Conservation (phyloP, 2,797 vertebrate genomes). For the Hyperoplus immaculatus region DNA sequence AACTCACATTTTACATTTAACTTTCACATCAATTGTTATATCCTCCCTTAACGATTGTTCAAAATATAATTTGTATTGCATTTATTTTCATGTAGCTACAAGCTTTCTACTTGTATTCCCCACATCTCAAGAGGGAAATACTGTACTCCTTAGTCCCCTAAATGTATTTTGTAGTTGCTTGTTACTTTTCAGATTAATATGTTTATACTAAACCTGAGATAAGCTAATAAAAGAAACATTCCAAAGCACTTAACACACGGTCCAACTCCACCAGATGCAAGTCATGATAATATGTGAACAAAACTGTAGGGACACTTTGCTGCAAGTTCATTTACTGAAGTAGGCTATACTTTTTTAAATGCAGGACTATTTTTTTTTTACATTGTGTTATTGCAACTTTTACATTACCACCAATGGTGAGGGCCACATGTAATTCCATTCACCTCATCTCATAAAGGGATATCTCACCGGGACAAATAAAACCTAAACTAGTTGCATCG, state of each 20-base stretch:
- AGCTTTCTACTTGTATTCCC: neutral
- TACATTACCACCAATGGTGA: neutral
- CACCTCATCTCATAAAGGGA: neutral
- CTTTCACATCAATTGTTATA: too few species aligned
- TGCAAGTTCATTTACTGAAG: neutral
- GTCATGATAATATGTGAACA: neutral
- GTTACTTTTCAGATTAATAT: neutral
- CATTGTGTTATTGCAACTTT: constrained; percentile 5
- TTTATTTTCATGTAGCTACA: too few species aligned
- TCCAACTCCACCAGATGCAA: neutral
- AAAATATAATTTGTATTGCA: too few species aligned
- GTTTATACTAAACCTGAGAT: neutral
- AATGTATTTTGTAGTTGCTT: neutral
- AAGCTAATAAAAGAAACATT: neutral
- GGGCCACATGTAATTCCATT: neutral
- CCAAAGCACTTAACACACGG: neutral
- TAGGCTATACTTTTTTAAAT: neutral
- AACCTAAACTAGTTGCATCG: neutral
- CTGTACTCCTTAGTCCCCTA: neutral
- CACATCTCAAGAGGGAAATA: neutral
- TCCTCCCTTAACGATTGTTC: too few species aligned
- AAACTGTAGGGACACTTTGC: too few species aligned
- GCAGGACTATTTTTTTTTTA: neutral
- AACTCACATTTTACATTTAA: too few species aligned
- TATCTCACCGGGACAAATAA: neutral